phyloP scores from a whole-genome alignment of 2,113 vertebrate species.

The Erythrocebus patas region DNA sequence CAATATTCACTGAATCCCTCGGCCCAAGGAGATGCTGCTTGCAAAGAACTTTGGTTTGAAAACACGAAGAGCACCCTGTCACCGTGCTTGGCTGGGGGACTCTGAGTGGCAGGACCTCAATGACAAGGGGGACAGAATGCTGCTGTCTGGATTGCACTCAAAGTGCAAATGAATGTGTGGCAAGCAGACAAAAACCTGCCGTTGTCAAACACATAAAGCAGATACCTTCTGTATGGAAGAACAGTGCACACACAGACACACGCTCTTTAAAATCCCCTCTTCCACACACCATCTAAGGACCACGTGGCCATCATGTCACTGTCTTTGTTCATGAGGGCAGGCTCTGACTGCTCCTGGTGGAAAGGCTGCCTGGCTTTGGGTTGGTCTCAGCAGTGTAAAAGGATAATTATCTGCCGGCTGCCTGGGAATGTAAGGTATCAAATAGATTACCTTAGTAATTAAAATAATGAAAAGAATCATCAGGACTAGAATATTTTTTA shows the following conservation, averaged over 20 bases:
- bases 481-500: background rate
- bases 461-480: slow-evolving; percentile 45
- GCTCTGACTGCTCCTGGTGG: background rate
- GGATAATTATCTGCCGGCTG: slow-evolving; percentile 39
- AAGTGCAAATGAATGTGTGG: background rate
- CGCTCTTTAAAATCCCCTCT: background rate
- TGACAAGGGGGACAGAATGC: background rate
- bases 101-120: background rate
- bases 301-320: background rate
- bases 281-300: background rate
- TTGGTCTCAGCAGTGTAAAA: slow-evolving; percentile 30
- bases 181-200: background rate
- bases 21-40: background rate
- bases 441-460: slow-evolving; percentile 42
- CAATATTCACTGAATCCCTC: background rate
- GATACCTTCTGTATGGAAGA: background rate
- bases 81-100: background rate
- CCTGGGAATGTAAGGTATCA: slow-evolving; percentile 17
- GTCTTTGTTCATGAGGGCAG: background rate
- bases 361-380: background rate
- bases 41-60: background rate
- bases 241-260: background rate
- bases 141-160: background rate
- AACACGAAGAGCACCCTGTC: background rate
- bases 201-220: background rate